Conservation (phyloP, 1,140 invertebrate species). For the Drosophila triauraria region DNA sequence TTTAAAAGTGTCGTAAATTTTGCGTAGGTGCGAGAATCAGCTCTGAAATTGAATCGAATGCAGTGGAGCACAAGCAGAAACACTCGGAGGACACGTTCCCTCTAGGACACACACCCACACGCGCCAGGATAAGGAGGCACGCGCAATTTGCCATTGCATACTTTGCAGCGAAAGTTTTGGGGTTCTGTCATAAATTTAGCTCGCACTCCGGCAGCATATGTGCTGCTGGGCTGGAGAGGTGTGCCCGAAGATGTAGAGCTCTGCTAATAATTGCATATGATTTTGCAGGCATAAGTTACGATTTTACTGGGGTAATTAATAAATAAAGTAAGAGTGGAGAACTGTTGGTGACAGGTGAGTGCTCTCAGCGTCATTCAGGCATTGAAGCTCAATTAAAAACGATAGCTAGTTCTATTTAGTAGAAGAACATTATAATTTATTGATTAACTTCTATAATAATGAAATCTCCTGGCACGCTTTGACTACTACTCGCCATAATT, state of each 20-base stretch:
- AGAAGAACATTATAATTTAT: background rate
- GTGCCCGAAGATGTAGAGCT: constrained; percentile 36
- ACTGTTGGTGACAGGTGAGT: background rate
- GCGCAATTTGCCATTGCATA: constrained; percentile 62
- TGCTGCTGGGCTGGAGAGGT: background rate
- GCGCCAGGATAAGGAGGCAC: constrained; percentile 19
- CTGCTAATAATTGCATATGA: constrained; percentile 60
- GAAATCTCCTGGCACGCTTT: no score
- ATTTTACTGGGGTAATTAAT: constrained; percentile 4
- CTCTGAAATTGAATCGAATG: constrained; percentile 66
- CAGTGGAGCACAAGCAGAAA: constrained; percentile 14
- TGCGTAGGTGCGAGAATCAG: constrained; percentile 65
- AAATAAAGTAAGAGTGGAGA: background rate
- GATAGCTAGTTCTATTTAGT: no score
- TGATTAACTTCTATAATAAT: background rate
- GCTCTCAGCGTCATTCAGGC: no score
- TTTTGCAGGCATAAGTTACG: constrained; percentile 23
- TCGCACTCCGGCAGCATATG: constrained; percentile 40
- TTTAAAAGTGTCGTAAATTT: constrained; percentile 79
- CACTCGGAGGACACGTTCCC: background rate
- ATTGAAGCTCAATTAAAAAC: background rate
- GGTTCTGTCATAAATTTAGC: constrained; percentile 58
- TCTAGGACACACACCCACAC: background rate
- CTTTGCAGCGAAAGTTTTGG: constrained; percentile 63
- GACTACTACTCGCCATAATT: no score